phyloP scores from a whole-genome alignment of 1,140 invertebrate species.

The Cydia pomonella region DNA sequence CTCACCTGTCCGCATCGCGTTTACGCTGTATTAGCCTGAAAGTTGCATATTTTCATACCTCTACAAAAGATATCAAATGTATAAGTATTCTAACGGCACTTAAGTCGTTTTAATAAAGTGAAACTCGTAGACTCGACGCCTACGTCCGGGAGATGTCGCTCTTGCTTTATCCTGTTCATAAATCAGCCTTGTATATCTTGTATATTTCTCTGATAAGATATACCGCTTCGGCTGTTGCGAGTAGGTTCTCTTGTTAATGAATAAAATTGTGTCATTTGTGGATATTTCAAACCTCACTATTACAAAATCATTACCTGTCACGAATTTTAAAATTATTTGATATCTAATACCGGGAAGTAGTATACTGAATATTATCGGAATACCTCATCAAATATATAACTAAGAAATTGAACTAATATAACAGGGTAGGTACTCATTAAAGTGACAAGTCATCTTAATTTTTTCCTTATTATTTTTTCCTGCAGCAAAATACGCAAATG shows the following conservation, averaged over 20 bases:
- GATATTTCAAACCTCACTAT: neutral
- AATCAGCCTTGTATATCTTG: conserved; percentile 44
- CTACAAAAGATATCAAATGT: neutral
- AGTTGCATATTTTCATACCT: conserved; percentile 36
- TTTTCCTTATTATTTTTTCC: too few relatives aligned
- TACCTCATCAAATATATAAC: too few relatives aligned
- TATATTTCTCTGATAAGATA: conserved; percentile 27
- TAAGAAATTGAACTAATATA: too few relatives aligned
- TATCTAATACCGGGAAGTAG: too few relatives aligned
- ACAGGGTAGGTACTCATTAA: too few relatives aligned
- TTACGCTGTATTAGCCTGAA: conserved; percentile 41
- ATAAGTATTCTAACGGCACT: neutral
- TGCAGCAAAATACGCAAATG: too few relatives aligned
- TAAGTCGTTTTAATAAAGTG: neutral
- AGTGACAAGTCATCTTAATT: too few relatives aligned
- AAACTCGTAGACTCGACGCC: conserved; percentile 21
- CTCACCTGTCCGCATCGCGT: conserved; percentile 1
- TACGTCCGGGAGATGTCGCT: conserved; percentile 48
- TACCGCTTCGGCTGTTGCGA: neutral
- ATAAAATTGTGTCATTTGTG: conserved; percentile 5
- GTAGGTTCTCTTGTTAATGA: conserved; percentile 4
- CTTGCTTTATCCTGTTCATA: conserved; percentile 56
- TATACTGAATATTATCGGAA: too few relatives aligned
- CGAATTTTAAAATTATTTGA: too few relatives aligned
- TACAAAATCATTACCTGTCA: too few relatives aligned